Percentiles rank a stretch among this genome's conserved stretches.
phyloP scores from a whole-genome alignment of 2,113 vertebrate genomes.

The Gadus chalcogrammus region DNA sequence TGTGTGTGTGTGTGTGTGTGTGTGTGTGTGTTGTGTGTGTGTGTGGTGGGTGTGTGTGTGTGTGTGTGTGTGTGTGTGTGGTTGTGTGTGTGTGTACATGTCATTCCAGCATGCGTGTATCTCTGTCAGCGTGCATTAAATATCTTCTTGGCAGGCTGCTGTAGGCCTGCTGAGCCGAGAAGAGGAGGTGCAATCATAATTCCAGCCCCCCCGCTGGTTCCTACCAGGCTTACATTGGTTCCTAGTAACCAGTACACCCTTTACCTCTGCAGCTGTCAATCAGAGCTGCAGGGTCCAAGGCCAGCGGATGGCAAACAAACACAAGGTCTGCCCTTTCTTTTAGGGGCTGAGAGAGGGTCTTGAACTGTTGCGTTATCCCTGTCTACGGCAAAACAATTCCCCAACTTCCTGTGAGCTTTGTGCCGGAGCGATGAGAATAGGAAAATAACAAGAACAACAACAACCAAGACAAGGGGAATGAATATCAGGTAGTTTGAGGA shows the following conservation, averaged over 20 bases:
- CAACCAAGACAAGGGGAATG: too few relatives aligned
- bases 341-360: too few relatives aligned
- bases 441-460: too few relatives aligned
- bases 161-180: constrained; percentile 53
- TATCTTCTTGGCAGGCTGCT: constrained; percentile 51
- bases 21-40: not conserved
- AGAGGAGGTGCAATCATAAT: constrained; percentile 58
- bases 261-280: constrained; percentile 31
- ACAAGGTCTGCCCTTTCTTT: constrained; percentile 22
- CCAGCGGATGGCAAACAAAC: constrained; percentile 20
- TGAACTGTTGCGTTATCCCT: too few relatives aligned
- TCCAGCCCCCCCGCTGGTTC: constrained; percentile 52
- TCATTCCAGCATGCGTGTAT: constrained; percentile 8
- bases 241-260: constrained; percentile 45
- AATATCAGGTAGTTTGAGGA: too few relatives aligned
- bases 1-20: not conserved
- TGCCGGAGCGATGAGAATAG: too few relatives aligned
- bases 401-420: too few relatives aligned
- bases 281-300: constrained; percentile 39
- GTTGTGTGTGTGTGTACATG: not conserved
- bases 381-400: too few relatives aligned
- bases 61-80: not conserved
- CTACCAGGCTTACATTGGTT: constrained; percentile 42
- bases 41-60: not conserved
- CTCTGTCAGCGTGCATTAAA: constrained; percentile 36